Conservation (phyloP, 2,797 vertebrate species). For the Acomys russatus region DNA sequence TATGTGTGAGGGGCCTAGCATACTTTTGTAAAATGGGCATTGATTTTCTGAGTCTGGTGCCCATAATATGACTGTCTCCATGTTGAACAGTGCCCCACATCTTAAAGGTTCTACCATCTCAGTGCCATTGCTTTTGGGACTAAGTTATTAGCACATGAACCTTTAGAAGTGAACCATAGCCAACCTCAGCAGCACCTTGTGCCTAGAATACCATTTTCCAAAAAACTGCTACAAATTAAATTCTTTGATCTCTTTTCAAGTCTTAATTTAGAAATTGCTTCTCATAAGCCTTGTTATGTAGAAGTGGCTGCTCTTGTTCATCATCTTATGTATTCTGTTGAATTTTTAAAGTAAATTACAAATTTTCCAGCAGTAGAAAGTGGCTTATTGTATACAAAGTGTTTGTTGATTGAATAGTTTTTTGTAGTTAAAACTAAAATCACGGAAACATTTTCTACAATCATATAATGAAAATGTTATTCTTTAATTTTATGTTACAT, state of each 20-base stretch:
- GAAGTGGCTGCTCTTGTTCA: not conserved
- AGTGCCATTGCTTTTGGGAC: not conserved
- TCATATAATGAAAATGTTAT: conserved; percentile 22
- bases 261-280: conserved; percentile 59
- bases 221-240: not conserved
- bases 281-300: not conserved
- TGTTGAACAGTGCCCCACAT: too few species aligned
- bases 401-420: conserved; percentile 23
- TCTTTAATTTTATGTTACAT: conserved; percentile 48
- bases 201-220: not conserved
- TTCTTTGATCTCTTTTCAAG: conserved; percentile 21
- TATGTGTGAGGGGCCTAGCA: not conserved
- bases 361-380: not conserved
- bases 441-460: conserved; percentile 51
- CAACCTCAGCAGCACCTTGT: not conserved
- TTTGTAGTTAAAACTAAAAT: conserved; percentile 20
- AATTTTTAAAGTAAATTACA: conserved; percentile 16
- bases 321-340: not conserved
- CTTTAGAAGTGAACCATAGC: not conserved
- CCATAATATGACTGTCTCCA: not conserved
- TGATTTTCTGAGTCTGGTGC: not conserved
- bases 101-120: not conserved
- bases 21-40: not conserved
- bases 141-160: not conserved
- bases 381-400: not conserved